Evolutionary conservation across 2,888 invertebrate species (phyloP).

Genomic region (Nineta flava): DNA sequence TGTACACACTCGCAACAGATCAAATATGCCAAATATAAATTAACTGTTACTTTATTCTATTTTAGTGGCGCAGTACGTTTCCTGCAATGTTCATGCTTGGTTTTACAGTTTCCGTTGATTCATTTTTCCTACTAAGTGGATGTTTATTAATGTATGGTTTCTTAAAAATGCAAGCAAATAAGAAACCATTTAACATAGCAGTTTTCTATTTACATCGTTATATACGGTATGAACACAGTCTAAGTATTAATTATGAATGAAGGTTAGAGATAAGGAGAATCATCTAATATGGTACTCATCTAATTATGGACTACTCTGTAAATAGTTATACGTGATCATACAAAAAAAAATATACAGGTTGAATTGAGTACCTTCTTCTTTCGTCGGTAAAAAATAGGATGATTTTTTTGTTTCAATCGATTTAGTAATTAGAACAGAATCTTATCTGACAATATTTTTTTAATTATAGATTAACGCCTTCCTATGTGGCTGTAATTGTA

Average conservation of each 20-base stretch:
- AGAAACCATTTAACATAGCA: constrained; percentile 20
- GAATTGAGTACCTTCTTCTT: no score
- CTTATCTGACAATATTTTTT: no score
- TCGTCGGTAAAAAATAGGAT: no score
- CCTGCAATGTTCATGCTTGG: constrained; percentile 20
- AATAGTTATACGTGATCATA: no score
- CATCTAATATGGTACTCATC: constrained; percentile 29
- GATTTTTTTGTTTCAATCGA: no score
- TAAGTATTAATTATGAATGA: no score
- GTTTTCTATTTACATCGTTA: constrained; percentile 28
- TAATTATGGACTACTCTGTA: constrained; percentile 33
- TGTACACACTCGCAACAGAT: no score
- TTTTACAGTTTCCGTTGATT: constrained; percentile 39
- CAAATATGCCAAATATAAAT: no score
- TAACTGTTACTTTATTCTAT: constrained; percentile 13
- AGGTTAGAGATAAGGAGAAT: no score
- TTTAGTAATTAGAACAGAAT: no score
- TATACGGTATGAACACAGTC: constrained; percentile 26
- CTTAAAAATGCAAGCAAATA: constrained; percentile 20
- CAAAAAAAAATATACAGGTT: no score
- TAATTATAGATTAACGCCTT: constrained; percentile 29
- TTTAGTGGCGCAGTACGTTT: constrained; percentile 21
- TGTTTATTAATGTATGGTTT: constrained; percentile 25
- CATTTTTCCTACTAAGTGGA: constrained; percentile 36
- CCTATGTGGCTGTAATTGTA: constrained; percentile 26